Conservation (phyloP, 1,140 invertebrate species). For the Philopotamus ludificatus region DNA sequence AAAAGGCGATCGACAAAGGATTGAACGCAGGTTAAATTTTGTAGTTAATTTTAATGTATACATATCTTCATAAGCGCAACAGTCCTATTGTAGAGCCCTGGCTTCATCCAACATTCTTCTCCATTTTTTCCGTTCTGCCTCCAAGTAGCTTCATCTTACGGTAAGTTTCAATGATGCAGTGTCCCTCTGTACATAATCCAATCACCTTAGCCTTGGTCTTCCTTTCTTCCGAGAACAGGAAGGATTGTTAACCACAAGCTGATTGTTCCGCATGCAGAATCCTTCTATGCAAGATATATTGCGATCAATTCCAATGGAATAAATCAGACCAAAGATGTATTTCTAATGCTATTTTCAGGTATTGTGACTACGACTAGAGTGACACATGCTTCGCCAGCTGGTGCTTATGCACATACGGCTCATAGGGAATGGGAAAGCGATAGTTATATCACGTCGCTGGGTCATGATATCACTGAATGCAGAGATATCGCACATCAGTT, state of each 20-base stretch:
- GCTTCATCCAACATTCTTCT: too few relatives aligned
- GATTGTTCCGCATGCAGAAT: conserved; percentile 73
- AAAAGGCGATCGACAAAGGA: conserved; percentile 69
- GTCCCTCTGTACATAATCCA: too few relatives aligned
- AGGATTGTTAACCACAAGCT: conserved; percentile 75
- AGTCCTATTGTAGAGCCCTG: too few relatives aligned
- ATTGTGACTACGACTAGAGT: conserved; percentile 76
- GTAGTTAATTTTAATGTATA: not conserved
- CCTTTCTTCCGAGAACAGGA: too few relatives aligned
- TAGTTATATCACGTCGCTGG: conserved; percentile 54
- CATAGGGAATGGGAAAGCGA: conserved; percentile 80
- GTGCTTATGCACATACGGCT: conserved; percentile 75
- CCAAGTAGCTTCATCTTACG: conserved; percentile 28
- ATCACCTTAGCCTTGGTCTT: too few relatives aligned
- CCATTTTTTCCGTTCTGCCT: too few relatives aligned
- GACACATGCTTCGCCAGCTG: conserved; percentile 74
- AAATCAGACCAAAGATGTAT: conserved; percentile 52
- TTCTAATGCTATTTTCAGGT: conserved; percentile 67
- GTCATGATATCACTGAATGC: conserved; percentile 49
- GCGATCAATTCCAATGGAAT: conserved; percentile 53
- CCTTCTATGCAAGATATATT: conserved; percentile 69
- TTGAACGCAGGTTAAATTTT: not conserved
- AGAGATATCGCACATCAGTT: conserved; percentile 62
- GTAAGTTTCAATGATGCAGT: not conserved
- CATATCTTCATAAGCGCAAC: too few relatives aligned